Base-by-base conservation (phyloP, 2,888 invertebrate species). In the Polyommatus icarus region DNA sequence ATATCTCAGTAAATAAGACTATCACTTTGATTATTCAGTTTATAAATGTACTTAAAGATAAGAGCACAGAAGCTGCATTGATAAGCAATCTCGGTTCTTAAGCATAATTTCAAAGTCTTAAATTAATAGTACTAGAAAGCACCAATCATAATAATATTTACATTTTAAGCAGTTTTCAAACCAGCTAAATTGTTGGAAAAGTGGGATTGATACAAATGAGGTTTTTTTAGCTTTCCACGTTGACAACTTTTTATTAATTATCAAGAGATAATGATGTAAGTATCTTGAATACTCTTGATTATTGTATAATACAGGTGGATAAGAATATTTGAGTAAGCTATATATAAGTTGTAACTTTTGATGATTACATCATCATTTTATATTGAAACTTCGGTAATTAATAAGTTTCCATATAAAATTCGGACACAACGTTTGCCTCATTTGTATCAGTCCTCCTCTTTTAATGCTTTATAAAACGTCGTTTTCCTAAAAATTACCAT, bases 401-500 rank as follows among this genome's bases (percentile, higher is more conserved):
- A 6, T 50, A 3, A 40, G 46, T 12, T 54, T 18, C 5, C 18
- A 54, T 3, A 54, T 46, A 54, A 4, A 15, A 54, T 54, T 0
- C 1, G 18, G 4, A 54, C 54, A 54, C 18, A 3, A 54, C 5
- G 12, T 54, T 5, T 18, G 15, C 18, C 54, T 54, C 54, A 54
- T 54, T 54, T 54, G 5, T 18, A 54, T 54, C 54, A 54, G 0
- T 15, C 18, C 18, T 18, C 12, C 15, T 46, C 50, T 18, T 54
- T 54, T 54, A 5, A 54, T 54, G 54, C 1, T 54, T 54, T 5
- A 18, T 5, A 18, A 18, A 54, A 54, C 12, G 18, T 54, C 4
- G 4, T 54, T 54, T 54, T 18, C 18, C 54, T 54, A 54, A 54
- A 5, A 4, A 18, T 84, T 89, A 92, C 88, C 96, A 95, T 86